phyloP scores from a whole-genome alignment of 2,113 vertebrate genomes.

The Fregata magnificens region DNA sequence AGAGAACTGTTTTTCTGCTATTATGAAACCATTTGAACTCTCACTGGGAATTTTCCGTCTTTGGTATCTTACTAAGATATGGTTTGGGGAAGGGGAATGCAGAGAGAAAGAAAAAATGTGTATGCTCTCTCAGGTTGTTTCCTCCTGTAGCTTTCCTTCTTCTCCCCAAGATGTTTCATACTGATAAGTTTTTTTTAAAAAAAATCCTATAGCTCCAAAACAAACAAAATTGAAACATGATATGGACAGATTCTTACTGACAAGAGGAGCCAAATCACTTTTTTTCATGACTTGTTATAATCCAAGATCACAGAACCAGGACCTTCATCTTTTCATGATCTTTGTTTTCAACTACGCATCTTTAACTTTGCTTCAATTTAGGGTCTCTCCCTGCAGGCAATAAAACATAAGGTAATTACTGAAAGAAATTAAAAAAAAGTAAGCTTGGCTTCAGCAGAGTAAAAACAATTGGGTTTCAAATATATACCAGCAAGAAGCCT shows the following conservation, averaged over 20 bases:
- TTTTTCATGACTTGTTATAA: background rate
- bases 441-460: constrained; percentile 65
- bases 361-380: constrained; percentile 37
- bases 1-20: background rate
- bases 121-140: background rate
- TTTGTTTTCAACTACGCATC: constrained; percentile 33
- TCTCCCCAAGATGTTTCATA: background rate
- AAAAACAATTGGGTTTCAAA: constrained; percentile 68
- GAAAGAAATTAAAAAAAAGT: constrained; percentile 42
- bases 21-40: background rate
- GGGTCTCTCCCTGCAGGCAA: constrained; percentile 17
- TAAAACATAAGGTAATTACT: constrained; percentile 72
- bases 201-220: background rate
- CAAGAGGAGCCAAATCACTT: background rate
- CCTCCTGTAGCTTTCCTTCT: background rate
- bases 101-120: background rate
- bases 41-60: background rate
- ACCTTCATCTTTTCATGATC: constrained; percentile 22
- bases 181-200: background rate
- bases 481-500: constrained; percentile 57
- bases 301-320: background rate
- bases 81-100: background rate
- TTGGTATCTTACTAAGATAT: background rate
- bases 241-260: background rate
- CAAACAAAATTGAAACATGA: background rate